Conservation (phyloP, 2,113 vertebrate species). For the Plecotus auritus region DNA sequence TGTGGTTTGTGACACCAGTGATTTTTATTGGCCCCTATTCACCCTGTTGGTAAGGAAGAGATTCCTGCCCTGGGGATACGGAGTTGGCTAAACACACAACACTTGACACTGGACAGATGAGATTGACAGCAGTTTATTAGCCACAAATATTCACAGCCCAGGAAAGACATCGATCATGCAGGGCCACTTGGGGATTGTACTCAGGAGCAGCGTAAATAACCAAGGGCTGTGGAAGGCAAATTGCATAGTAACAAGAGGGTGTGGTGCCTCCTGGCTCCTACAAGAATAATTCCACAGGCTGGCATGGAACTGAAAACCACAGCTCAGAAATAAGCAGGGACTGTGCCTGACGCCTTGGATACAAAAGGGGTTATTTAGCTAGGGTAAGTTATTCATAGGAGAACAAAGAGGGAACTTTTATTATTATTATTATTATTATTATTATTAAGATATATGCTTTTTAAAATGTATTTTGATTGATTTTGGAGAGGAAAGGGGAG, state of each 20-base stretch:
- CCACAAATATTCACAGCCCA: neutral
- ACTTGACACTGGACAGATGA: neutral
- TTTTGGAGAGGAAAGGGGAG: no score
- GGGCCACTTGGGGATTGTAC: neutral
- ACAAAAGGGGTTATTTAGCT: neutral
- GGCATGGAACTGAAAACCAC: neutral
- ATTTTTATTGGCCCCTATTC: neutral
- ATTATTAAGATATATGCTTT: no score
- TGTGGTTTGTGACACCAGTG: neutral
- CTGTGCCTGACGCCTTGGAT: neutral
- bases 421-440: neutral
- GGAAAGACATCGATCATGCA: neutral
- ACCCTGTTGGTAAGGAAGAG: neutral
- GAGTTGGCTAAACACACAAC: neutral
- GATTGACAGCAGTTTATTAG: neutral
- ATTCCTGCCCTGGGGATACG: neutral
- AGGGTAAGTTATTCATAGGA: neutral
- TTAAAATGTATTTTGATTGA: no score
- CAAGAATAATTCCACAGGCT: neutral
- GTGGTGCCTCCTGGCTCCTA: neutral
- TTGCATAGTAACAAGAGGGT: neutral
- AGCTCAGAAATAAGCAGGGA: neutral
- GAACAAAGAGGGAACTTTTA: neutral
- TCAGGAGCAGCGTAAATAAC: neutral
- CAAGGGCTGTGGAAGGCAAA: neutral